phyloP scores from a whole-genome alignment of 1,140 invertebrate species.

The Hycleus cichorii region DNA sequence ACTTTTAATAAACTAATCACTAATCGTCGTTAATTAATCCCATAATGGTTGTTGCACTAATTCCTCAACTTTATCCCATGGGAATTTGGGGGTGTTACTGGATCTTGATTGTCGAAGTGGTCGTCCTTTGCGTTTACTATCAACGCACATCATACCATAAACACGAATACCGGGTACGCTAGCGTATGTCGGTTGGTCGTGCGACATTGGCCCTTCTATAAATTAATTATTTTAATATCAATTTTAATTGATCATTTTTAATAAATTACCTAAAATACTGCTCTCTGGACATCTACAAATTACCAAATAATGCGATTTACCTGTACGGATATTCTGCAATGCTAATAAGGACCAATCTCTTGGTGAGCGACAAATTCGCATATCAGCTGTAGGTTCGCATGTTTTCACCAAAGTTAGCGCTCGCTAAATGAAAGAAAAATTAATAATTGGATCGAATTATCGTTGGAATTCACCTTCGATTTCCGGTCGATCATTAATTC shows the following conservation, averaged over 20 bases:
- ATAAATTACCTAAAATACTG: slow-evolving; percentile 66
- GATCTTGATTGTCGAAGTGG: slow-evolving; percentile 45
- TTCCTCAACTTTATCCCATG: slow-evolving; percentile 64
- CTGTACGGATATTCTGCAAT: slow-evolving; percentile 83
- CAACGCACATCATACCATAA: slow-evolving; percentile 89
- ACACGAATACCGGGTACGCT: slow-evolving; percentile 86
- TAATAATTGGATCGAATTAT: not conserved
- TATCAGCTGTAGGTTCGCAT: slow-evolving; percentile 81
- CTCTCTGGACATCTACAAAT: slow-evolving; percentile 84
- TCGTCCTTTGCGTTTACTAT: slow-evolving; percentile 46
- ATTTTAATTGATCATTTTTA: not conserved
- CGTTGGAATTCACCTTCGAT: slow-evolving; percentile 55
- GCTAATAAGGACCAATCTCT: slow-evolving; percentile 88
- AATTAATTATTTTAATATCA: not conserved
- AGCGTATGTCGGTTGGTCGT: slow-evolving; percentile 88
- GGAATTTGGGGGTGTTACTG: slow-evolving; percentile 53
- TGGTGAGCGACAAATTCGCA: slow-evolving; percentile 78
- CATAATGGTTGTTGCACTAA: slow-evolving; percentile 52
- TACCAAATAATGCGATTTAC: slow-evolving; percentile 89
- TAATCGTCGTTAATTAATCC: slow-evolving; percentile 40
- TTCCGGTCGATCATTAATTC: slow-evolving; percentile 75
- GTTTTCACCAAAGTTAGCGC: slow-evolving; percentile 87
- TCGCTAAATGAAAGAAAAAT: slow-evolving; percentile 18
- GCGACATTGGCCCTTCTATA: slow-evolving; percentile 84
- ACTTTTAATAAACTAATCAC: not conserved